These are phyloP conservation scores for Eulemur coronatus DNA, from an alignment of 2,797 vertebrate genomes.

Conservation along the genomic window DNA sequence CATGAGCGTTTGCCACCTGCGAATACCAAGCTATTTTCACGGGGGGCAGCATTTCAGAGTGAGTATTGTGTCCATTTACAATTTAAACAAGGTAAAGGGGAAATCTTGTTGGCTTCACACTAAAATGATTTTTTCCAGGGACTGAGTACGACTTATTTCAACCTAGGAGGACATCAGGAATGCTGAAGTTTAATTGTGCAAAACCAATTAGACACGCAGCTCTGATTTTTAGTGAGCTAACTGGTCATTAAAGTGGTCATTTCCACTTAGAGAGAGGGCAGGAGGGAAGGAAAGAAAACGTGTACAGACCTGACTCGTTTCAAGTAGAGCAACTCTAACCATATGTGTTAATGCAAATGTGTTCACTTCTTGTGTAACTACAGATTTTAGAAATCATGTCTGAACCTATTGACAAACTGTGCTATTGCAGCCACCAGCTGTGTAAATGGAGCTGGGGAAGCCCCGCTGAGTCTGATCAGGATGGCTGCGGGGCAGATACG, in stretches of 20 bases:
- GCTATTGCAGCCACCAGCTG: neutral
- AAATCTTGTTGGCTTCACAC: neutral
- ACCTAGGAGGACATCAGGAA: neutral
- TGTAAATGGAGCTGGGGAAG: neutral
- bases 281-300: too few species aligned
- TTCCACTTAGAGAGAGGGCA: neutral
- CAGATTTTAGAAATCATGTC: neutral
- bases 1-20: neutral
- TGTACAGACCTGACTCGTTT: neutral
- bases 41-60: neutral
- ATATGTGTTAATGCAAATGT: neutral
- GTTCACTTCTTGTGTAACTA: neutral
- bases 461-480: fast-evolving
- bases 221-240: slow-evolving; percentile 4
- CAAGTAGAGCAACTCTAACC: neutral
- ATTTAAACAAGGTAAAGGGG: neutral
- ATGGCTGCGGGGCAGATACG: neutral
- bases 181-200: neutral
- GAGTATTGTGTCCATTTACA: too few species aligned
- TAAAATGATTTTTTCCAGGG: neutral
- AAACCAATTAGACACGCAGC: neutral
- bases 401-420: neutral
- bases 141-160: neutral
- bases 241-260: neutral
- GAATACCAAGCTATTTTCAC: neutral